phyloP scores from a whole-genome alignment of 1,140 invertebrate species.

The Zaprionus capensis region DNA sequence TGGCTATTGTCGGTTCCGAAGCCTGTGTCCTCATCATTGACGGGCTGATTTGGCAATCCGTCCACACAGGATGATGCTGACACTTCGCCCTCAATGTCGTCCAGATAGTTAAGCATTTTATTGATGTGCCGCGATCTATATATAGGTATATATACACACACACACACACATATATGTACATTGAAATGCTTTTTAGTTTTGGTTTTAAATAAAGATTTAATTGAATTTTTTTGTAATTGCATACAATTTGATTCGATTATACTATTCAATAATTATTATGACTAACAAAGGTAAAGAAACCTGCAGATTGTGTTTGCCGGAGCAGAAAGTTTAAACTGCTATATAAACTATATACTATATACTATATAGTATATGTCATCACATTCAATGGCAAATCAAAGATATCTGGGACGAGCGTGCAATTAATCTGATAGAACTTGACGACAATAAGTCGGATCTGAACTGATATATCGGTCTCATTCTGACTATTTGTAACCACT shows the following conservation, averaged over 20 bases:
- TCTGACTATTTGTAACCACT: no score
- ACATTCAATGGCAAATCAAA: no score
- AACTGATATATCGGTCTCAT: no score
- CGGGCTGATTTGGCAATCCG: conserved; percentile 37
- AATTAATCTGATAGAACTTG: no score
- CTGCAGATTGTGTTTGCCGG: no score
- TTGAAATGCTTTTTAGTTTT: background rate
- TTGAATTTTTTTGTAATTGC: background rate
- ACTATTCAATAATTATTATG: no score
- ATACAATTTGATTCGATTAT: background rate
- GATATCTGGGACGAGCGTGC: no score
- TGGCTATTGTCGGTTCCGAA: conserved; percentile 64
- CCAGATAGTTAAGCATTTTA: conserved; percentile 67
- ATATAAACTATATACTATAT: no score
- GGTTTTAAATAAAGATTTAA: background rate
- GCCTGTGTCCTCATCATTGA: conserved; percentile 64
- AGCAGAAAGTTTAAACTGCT: no score
- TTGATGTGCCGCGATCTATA: conserved; percentile 63
- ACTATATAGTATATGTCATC: no score
- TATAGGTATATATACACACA: conserved; percentile 41
- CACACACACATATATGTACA: conserved; percentile 10
- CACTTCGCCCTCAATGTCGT: conserved; percentile 53
- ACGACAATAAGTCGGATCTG: no score
- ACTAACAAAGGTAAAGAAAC: no score
- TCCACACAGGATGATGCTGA: conserved; percentile 50